Evolutionary conservation across 1,140 invertebrate genomes (phyloP).

Genomic region (Leptinotarsa texana): DNA sequence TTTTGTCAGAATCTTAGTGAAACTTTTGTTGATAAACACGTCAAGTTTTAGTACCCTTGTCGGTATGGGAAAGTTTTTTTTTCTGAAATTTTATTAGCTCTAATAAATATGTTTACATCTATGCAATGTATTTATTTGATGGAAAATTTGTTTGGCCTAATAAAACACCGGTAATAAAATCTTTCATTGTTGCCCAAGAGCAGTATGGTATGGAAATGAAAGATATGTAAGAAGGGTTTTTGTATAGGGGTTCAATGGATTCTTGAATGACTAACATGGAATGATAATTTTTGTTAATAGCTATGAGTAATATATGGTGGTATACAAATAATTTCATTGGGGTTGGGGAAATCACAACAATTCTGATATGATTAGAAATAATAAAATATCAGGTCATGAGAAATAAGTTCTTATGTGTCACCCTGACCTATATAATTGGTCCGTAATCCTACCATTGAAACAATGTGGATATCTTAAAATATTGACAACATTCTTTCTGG

Average conservation of each 20-base stretch:
- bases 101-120: constrained; percentile 40
- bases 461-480: too few relatives aligned
- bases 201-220: not conserved
- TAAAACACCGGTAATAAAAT: constrained; percentile 26
- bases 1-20: not conserved
- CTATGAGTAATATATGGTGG: constrained; percentile 14
- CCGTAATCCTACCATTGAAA: too few relatives aligned
- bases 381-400: too few relatives aligned
- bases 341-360: not conserved
- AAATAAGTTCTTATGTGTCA: too few relatives aligned
- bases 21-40: constrained; percentile 41
- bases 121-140: constrained; percentile 38
- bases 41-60: constrained; percentile 34
- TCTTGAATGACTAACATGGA: not conserved
- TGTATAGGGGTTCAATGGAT: not conserved
- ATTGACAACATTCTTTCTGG: too few relatives aligned
- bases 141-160: constrained; percentile 38
- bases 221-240: not conserved
- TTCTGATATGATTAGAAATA: too few relatives aligned
- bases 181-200: constrained; percentile 13
- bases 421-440: too few relatives aligned
- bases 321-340: not conserved
- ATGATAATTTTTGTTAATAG: constrained; percentile 16
- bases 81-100: constrained; percentile 34
- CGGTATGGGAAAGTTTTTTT: constrained; percentile 36